Evolutionary conservation across 2,797 vertebrate species (phyloP).

Genomic region (Premnoplex brunnescens): DNA sequence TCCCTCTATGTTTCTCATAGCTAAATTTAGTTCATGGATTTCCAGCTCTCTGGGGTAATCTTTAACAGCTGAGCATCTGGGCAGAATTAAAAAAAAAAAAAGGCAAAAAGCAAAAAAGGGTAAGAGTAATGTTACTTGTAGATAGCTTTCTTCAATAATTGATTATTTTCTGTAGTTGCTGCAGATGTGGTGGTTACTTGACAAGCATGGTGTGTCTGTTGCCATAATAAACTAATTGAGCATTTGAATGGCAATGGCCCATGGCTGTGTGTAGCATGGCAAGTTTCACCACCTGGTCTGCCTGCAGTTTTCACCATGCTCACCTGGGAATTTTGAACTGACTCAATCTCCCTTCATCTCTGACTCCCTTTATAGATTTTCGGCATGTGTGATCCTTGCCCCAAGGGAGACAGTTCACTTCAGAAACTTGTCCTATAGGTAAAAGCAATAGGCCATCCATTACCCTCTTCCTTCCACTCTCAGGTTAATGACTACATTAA

Average conservation of each 20-base stretch:
- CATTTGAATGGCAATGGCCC: constrained; percentile 37
- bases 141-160: constrained; percentile 72
- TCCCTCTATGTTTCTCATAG: background rate
- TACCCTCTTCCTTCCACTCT: constrained; percentile 63
- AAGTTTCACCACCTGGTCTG: constrained; percentile 4
- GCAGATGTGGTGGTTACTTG: constrained; percentile 49
- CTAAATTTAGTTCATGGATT: constrained; percentile 26
- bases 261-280: background rate
- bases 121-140: constrained; percentile 44
- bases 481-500: constrained; percentile 80
- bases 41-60: background rate
- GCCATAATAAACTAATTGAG: constrained; percentile 74
- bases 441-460: constrained; percentile 71
- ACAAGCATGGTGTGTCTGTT: constrained; percentile 61
- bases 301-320: constrained; percentile 6
- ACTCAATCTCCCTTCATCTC: constrained; percentile 61
- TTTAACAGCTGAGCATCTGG: background rate
- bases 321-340: constrained; percentile 52
- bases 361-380: constrained; percentile 74
- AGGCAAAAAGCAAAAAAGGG: background rate
- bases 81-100: background rate
- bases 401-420: constrained; percentile 59
- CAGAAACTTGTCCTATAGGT: constrained; percentile 59
- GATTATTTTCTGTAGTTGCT: constrained; percentile 67
- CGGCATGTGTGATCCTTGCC: constrained; percentile 54